Base-by-base conservation (phyloP, 1,140 invertebrate species). In the Bombus fervidus region DNA sequence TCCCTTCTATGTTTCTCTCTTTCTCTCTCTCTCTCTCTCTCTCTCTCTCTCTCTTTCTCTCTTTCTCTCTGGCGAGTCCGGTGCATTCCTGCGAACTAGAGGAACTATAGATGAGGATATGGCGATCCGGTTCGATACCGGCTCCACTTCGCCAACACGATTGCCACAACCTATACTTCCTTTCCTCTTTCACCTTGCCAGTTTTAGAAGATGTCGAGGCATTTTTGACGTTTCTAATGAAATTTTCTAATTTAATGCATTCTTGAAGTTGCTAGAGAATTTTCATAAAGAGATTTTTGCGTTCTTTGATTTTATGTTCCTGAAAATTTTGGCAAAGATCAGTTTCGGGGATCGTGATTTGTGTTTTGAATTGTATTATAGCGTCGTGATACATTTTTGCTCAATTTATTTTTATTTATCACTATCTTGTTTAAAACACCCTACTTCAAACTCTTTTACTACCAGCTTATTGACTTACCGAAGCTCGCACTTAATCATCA, bases 11-110 rank as follows among this genome's bases (percentile, higher is more conserved):
- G 8, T 31, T 13, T 41, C 57, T 39, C 28, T 43, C 3, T 62
- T 3, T 39, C 37, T 41, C 22, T 62, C 34, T 62, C 6, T n/a
- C 6, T 43, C 15, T 39, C 2, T 37, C 34, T 41, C 2, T 25
- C 8, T 59, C 34, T 62, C 25, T n/a, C 3, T 41, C 10, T 39
- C 18, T n/a, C 3, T 31, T n/a, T 25, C 15, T 41, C 57, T 59
- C 34, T 34, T 28, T 31, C 34, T 34, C 22, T 31, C 25, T n/a
- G 25, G 22, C 68, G 22, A 43, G 59, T 64, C 83, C 25, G 57
- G 69, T 76, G 84, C 84, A 86, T 86, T 86, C 84, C 73, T 83
- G 64, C n/a, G 41, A 62, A 75, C 62, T 76, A 41, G 37, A 81
- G 71, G 69, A 76, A 86, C 62, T 37, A 34, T 71, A 47, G 47